These are phyloP conservation scores for Paracanthobrama guichenoti DNA, from an alignment of 2,113 vertebrate genomes.

Conservation along the genomic window DNA sequence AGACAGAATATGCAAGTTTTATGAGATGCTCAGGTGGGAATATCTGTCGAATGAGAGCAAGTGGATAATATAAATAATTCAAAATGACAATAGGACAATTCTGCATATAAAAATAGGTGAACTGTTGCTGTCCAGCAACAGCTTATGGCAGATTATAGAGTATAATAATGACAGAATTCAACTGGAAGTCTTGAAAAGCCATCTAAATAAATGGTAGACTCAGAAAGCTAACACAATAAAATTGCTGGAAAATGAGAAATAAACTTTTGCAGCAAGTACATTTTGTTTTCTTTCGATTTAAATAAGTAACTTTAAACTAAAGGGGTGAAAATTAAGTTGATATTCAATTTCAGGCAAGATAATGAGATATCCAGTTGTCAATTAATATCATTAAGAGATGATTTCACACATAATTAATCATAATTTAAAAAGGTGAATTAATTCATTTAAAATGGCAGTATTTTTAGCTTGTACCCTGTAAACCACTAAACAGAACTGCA, in stretches of 20 bases:
- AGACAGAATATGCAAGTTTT: background rate
- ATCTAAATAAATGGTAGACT: background rate
- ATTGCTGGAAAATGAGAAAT: background rate
- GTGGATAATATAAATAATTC: background rate
- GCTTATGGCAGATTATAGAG: background rate
- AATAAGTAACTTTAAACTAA: background rate
- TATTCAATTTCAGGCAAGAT: background rate
- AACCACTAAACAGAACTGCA: background rate
- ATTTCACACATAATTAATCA: slow-evolving; percentile 26
- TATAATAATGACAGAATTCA: background rate
- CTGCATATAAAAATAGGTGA: background rate
- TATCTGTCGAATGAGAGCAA: background rate
- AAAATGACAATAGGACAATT: background rate
- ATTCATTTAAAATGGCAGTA: background rate
- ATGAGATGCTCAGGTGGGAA: slow-evolving; percentile 1
- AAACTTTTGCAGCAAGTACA: background rate
- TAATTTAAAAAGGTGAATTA: background rate
- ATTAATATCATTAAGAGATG: background rate
- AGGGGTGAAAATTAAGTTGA: background rate
- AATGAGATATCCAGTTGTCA: slow-evolving; percentile 21
- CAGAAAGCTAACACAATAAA: background rate
- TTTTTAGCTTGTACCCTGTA: background rate
- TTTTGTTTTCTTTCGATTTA: background rate
- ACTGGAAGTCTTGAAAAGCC: background rate
- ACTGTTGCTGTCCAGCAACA: background rate